phyloP scores from a whole-genome alignment of 2,888 invertebrate species.

The Elaeidobius kamerunicus region DNA sequence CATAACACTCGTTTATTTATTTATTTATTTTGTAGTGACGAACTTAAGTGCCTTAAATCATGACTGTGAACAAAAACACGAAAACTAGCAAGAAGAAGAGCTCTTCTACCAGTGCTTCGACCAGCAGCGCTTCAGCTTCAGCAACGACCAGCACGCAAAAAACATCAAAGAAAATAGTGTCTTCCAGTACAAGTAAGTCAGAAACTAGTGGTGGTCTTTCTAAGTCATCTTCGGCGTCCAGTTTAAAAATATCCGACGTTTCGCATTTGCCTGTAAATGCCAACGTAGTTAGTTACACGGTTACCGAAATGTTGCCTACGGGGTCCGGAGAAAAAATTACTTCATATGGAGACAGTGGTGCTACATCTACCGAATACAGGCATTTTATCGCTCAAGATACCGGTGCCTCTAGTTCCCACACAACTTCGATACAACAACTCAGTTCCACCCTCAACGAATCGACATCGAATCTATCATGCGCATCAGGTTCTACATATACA shows the following conservation, averaged over 20 bases:
- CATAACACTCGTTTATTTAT: conserved; percentile 25
- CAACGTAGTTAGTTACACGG: conserved; percentile 44
- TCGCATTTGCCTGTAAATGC: conserved; percentile 47
- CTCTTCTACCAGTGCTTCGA: conserved; percentile 32
- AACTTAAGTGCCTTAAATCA: conserved; percentile 32
- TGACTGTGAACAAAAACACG: conserved; percentile 45
- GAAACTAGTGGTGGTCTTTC: conserved; percentile 37
- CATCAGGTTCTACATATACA: conserved; percentile 46
- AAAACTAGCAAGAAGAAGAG: conserved; percentile 42
- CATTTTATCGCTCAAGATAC: conserved; percentile 44
- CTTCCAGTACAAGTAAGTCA: conserved; percentile 32
- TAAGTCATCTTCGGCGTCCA: conserved; percentile 47
- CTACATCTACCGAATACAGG: conserved; percentile 46
- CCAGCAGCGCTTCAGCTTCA: conserved; percentile 16
- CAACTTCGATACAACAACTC: conserved; percentile 45
- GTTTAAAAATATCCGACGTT: conserved; percentile 47
- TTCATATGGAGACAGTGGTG: conserved; percentile 44
- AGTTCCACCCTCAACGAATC: conserved; percentile 46
- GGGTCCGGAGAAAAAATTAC: conserved; percentile 49
- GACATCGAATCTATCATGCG: conserved; percentile 44
- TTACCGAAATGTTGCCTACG: conserved; percentile 46
- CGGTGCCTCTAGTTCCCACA: conserved; percentile 35
- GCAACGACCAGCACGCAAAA: conserved; percentile 34
- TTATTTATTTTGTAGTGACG: conserved; percentile 30
- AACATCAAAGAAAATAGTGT: conserved; percentile 40